Evolutionary conservation across 1,140 invertebrate species (phyloP).

Genomic region (Pseudomyrmex gracilis): DNA sequence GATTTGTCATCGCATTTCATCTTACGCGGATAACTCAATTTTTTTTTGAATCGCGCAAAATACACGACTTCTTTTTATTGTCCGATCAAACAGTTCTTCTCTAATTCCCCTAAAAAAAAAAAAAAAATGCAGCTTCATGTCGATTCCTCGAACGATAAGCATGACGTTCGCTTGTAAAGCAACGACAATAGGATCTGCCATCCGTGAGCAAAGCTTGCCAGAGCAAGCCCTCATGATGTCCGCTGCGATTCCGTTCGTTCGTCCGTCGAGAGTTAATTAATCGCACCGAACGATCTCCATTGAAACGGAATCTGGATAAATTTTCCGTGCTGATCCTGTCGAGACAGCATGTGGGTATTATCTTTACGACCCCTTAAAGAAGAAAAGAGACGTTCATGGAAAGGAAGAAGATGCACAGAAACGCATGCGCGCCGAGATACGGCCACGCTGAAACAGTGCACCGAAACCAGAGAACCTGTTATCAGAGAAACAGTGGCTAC

Average conservation of each 20-base stretch:
- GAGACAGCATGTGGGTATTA: constrained; percentile 78
- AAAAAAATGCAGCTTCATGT: constrained; percentile 28
- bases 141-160: constrained; percentile 39
- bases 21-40: constrained; percentile 50
- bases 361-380: constrained; percentile 80
- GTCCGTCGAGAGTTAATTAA: constrained; percentile 68
- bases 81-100: constrained; percentile 31
- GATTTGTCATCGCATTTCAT: constrained; percentile 33
- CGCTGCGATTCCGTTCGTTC: constrained; percentile 52
- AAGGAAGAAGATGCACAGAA: constrained; percentile 37
- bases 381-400: constrained; percentile 60
- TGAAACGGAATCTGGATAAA: constrained; percentile 73
- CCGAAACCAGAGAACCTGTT: constrained; percentile 76
- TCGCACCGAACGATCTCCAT: constrained; percentile 68
- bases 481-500: constrained; percentile 77
- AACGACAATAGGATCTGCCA: constrained; percentile 41
- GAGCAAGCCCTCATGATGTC: constrained; percentile 64
- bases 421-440: constrained; percentile 72
- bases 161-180: constrained; percentile 33
- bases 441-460: constrained; percentile 48
- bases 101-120: constrained; percentile 23
- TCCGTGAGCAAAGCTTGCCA: constrained; percentile 6
- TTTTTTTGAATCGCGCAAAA: neutral
- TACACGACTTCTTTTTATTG: constrained; percentile 17
- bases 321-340: constrained; percentile 66